Percentiles rank a stretch among this genome's conserved stretches.
phyloP scores from a whole-genome alignment of 92 coral and sea anemone species.

The Plumapathes pennacea region DNA sequence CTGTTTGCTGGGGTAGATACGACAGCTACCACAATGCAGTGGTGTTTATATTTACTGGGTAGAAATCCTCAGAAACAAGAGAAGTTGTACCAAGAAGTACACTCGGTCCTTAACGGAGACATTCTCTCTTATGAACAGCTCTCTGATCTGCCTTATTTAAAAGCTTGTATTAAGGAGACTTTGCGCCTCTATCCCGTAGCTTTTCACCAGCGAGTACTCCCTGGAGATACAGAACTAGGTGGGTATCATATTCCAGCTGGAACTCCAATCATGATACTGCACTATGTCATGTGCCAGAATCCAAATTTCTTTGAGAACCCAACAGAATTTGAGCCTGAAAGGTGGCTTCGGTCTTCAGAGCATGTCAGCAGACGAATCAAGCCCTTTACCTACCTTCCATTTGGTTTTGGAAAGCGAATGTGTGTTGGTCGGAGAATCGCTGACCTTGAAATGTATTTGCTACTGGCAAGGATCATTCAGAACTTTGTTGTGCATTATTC shows the following conservation, averaged over 20 bases:
- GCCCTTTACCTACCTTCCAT: constrained; percentile 50
- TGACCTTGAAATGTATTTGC: constrained; percentile 14
- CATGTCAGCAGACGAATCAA: neutral
- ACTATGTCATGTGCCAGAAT: constrained; percentile 49
- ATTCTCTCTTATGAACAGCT: constrained; percentile 14
- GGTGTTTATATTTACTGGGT: constrained; percentile 59
- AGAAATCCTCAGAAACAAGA: constrained; percentile 66
- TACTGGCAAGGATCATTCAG: constrained; percentile 21
- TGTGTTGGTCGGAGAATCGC: constrained; percentile 58
- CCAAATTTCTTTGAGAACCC: constrained; percentile 52
- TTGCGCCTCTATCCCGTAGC: constrained; percentile 62
- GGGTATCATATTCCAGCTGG: constrained; percentile 73
- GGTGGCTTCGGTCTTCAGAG: constrained; percentile 55
- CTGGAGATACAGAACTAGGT: constrained; percentile 36
- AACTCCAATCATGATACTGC: constrained; percentile 24
- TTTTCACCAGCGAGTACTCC: constrained; percentile 16
- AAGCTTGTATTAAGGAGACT: constrained; percentile 72
- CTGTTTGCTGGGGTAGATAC: constrained; percentile 77
- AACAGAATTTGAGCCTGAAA: constrained; percentile 50
- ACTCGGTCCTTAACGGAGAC: constrained; percentile 48
- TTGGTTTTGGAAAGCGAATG: constrained; percentile 69
- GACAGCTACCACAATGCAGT: constrained; percentile 59
- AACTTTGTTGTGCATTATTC: constrained; percentile 4
- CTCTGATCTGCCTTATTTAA: constrained; percentile 57
- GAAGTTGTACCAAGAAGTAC: constrained; percentile 47